Conservation (phyloP, 1,140 invertebrate genomes). For the Helicoverpa zea region DNA sequence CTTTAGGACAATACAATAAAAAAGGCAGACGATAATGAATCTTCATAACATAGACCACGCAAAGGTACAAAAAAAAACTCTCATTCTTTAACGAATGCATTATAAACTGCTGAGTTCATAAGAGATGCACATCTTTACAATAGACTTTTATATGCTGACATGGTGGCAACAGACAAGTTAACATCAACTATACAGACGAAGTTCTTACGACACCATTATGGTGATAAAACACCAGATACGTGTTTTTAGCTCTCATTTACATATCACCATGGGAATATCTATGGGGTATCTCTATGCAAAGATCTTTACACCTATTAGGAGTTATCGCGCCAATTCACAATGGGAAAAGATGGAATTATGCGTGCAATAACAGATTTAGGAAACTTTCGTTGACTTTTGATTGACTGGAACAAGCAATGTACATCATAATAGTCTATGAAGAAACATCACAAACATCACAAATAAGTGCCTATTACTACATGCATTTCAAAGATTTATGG, state of each 20-base stretch:
- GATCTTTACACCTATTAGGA: constrained; percentile 39
- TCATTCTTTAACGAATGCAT: too few species aligned
- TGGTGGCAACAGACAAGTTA: neutral
- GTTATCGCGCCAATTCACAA: constrained; percentile 9
- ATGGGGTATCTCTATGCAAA: constrained; percentile 12
- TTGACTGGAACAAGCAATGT: neutral
- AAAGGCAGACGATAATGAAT: too few species aligned
- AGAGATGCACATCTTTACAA: neutral
- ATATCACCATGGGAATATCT: constrained; percentile 37
- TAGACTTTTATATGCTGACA: neutral
- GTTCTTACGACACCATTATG: constrained; percentile 23
- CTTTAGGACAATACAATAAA: too few species aligned
- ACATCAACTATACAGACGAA: constrained; percentile 1
- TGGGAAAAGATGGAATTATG: constrained; percentile 4
- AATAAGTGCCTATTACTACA: constrained; percentile 9
- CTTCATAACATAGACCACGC: too few species aligned
- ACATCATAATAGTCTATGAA: neutral
- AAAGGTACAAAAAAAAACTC: too few species aligned
- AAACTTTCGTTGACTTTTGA: constrained; percentile 22
- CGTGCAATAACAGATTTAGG: constrained; percentile 19
- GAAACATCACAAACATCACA: neutral
- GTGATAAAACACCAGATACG: constrained; percentile 25
- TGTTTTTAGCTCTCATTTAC: constrained; percentile 36
- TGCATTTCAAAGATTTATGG: neutral
- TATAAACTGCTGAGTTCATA: neutral